Conservation (phyloP, 2,797 vertebrate genomes). For the Heliangelus exortis region DNA sequence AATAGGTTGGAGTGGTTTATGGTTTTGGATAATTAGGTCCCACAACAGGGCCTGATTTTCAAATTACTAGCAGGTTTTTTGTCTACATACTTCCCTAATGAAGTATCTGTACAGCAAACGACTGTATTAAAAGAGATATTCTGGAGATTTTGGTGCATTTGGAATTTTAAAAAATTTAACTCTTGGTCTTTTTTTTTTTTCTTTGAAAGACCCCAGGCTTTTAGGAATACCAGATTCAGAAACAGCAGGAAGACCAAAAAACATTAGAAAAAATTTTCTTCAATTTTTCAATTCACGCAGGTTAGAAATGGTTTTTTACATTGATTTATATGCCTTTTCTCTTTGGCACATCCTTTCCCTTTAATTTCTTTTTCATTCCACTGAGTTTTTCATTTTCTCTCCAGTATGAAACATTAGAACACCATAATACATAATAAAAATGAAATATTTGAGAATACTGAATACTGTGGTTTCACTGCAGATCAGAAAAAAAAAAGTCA, state of each 20-base stretch:
- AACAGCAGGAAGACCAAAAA: slow-evolving; percentile 16
- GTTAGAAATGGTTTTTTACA: neutral
- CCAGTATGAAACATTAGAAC: neutral
- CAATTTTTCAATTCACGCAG: slow-evolving; percentile 32
- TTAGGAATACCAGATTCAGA: slow-evolving; percentile 16
- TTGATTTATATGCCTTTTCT: neutral
- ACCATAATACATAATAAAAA: neutral
- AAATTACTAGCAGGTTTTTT: neutral
- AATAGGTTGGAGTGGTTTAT: neutral
- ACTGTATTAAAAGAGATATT: neutral
- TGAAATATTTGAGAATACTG: neutral
- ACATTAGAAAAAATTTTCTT: neutral
- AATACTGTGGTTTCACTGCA: neutral
- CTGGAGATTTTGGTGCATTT: neutral
- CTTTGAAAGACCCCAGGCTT: neutral
- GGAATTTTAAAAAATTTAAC: neutral
- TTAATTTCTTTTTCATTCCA: slow-evolving; percentile 31
- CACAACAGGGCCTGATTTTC: neutral
- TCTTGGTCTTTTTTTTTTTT: neutral
- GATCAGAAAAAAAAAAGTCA: neutral
- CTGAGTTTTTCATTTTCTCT: slow-evolving; percentile 33
- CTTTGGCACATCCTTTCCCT: slow-evolving; percentile 14
- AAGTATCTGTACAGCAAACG: neutral
- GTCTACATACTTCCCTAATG: neutral
- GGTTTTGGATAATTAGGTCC: neutral